Percentiles rank a stretch among this genome's conserved stretches.
Evolutionary conservation across 2,113 vertebrate genomes (phyloP).

Genomic region (Mastomys natalensis): DNA sequence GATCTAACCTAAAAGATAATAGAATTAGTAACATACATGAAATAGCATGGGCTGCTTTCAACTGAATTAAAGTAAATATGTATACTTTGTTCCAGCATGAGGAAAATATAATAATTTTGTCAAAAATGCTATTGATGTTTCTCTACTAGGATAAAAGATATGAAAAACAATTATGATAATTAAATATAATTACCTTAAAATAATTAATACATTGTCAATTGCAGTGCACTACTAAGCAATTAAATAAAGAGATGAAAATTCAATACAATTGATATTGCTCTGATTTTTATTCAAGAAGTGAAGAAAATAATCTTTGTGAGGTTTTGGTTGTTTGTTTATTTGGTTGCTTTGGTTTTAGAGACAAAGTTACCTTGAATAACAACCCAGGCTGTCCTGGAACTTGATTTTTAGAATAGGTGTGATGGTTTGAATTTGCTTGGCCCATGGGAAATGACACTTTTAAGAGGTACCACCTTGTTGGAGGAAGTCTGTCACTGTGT

Average conservation of each 20-base stretch:
- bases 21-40: constrained; percentile 47
- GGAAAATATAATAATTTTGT: constrained; percentile 73
- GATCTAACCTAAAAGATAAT: background rate
- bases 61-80: constrained; percentile 45
- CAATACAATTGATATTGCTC: constrained; percentile 83
- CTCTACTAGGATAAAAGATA: constrained; percentile 82
- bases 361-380: background rate
- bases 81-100: constrained; percentile 60
- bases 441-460: no score
- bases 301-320: constrained; percentile 70
- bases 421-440: no score
- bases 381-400: background rate
- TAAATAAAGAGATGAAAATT: constrained; percentile 82
- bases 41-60: constrained; percentile 63
- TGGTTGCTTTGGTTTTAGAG: background rate
- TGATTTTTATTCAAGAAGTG: constrained; percentile 79
- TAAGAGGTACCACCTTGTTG: no score
- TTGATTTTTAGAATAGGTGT: background rate
- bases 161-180: constrained; percentile 85
- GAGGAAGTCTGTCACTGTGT: no score
- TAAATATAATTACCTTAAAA: constrained; percentile 89
- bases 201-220: constrained; percentile 86
- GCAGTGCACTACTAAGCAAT: constrained; percentile 73
- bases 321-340: background rate
- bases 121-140: constrained; percentile 77